A percentile compares a stretch with the other conserved stretches of the same genome.
These are phyloP conservation scores for Epinotia bilunana DNA, from an alignment of 2,888 invertebrate species.

Conservation along the genomic window DNA sequence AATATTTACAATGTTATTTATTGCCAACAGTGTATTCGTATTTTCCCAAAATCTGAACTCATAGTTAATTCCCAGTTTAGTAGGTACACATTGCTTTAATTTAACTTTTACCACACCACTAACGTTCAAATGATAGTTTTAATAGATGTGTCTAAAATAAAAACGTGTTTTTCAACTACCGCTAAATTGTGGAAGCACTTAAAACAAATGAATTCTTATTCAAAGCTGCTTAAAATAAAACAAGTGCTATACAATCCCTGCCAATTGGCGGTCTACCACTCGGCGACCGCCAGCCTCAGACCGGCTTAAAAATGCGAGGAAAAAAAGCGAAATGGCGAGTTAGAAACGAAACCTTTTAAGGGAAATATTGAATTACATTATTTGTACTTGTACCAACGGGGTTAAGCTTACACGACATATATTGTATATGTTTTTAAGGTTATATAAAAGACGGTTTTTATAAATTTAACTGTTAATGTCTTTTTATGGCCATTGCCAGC, in stretches of 20 bases:
- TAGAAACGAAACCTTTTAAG: constrained; percentile 21
- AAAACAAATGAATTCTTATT: constrained; percentile 3
- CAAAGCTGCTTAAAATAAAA: constrained; percentile 31
- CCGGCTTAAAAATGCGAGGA: constrained; percentile 21
- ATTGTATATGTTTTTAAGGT: too few relatives aligned
- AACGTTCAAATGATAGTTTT: background rate
- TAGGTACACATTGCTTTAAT: background rate
- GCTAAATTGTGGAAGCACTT: background rate
- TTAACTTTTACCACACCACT: background rate
- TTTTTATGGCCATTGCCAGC: too few relatives aligned
- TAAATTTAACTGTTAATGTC: too few relatives aligned
- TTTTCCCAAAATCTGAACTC: too few relatives aligned
- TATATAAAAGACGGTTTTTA: too few relatives aligned
- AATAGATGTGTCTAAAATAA: background rate
- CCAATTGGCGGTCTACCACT: constrained; percentile 33
- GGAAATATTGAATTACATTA: constrained; percentile 19
- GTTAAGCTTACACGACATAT: background rate
- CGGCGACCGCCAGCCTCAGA: constrained; percentile 23
- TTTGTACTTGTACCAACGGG: constrained; percentile 5
- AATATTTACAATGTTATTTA: background rate
- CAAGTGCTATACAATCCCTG: constrained; percentile 21
- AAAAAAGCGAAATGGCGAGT: constrained; percentile 20
- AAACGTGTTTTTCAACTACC: constrained; percentile 1
- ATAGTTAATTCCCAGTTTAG: background rate
- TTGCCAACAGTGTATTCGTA: too few relatives aligned